phyloP scores from a whole-genome alignment of 2,797 vertebrate genomes.

The Pelochelys cantorii region DNA sequence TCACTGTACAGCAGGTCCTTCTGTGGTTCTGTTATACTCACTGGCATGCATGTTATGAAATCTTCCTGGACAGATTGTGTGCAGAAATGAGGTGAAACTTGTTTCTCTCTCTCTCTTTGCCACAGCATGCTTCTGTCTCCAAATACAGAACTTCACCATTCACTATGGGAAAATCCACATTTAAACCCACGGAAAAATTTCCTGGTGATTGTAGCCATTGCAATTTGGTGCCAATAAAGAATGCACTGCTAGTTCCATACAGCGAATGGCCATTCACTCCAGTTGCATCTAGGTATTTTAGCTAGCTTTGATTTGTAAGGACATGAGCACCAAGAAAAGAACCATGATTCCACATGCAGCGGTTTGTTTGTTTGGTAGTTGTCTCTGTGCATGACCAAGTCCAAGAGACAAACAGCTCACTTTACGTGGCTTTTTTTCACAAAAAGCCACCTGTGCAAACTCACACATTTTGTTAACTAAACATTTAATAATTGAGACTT shows the following conservation, averaged over 20 bases:
- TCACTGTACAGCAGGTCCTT: neutral
- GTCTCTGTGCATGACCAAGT: slow-evolving; percentile 14
- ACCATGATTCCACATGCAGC: slow-evolving; percentile 11
- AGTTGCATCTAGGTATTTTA: slow-evolving; percentile 25
- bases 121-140: neutral
- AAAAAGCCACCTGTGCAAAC: neutral
- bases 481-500: neutral
- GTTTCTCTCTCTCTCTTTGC: neutral
- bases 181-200: neutral
- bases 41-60: neutral
- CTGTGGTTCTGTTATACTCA: neutral
- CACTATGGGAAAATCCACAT: neutral
- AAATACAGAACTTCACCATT: neutral
- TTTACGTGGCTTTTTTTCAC: neutral
- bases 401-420: neutral
- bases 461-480: neutral
- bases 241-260: slow-evolving; percentile 8
- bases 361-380: neutral
- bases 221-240: neutral
- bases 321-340: neutral
- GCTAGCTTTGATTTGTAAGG: slow-evolving; percentile 40
- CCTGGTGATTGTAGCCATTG: neutral
- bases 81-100: neutral
- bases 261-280: neutral
- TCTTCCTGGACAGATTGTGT: neutral